Evolutionary conservation across 2,797 vertebrate species (phyloP).

Genomic region (Acanthurus lineatus): DNA sequence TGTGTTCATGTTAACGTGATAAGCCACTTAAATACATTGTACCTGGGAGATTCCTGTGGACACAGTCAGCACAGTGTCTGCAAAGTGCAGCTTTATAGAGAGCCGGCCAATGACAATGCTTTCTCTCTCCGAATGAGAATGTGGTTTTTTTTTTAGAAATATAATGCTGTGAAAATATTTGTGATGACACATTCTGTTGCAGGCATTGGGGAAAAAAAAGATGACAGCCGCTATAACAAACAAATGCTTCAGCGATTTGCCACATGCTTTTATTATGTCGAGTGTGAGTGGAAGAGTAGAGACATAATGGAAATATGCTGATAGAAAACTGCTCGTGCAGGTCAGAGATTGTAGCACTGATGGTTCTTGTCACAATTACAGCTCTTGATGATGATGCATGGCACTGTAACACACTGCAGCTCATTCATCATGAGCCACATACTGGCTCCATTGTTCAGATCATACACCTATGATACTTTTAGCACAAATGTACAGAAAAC

Average conservation of each 20-base stretch:
- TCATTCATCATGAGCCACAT: not conserved
- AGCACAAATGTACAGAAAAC: no score
- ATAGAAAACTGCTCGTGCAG: constrained; percentile 28
- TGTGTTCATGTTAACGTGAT: constrained; percentile 56
- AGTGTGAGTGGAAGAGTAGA: constrained; percentile 25
- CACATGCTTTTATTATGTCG: constrained; percentile 40
- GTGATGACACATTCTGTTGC: constrained; percentile 48
- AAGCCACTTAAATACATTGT: constrained; percentile 49
- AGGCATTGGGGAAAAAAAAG: constrained; percentile 8
- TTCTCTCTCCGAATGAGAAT: constrained; percentile 26
- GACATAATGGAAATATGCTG: constrained; percentile 38
- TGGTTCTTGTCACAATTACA: constrained; percentile 29
- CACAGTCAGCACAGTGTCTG: constrained; percentile 24
- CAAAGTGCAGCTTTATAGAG: constrained; percentile 10
- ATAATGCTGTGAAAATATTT: constrained; percentile 31
- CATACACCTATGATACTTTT: not conserved
- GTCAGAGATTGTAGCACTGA: constrained; percentile 30
- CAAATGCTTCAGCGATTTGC: constrained; percentile 36
- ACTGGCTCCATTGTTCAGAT: not conserved
- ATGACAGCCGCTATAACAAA: constrained; percentile 33
- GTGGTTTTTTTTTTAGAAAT: not conserved
- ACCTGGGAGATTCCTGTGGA: constrained; percentile 49
- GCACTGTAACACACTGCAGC: not conserved
- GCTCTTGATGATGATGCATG: constrained; percentile 10
- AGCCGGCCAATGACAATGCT: constrained; percentile 18